Conservation (phyloP, 2,113 vertebrate genomes). For the Polypterus bichir region DNA sequence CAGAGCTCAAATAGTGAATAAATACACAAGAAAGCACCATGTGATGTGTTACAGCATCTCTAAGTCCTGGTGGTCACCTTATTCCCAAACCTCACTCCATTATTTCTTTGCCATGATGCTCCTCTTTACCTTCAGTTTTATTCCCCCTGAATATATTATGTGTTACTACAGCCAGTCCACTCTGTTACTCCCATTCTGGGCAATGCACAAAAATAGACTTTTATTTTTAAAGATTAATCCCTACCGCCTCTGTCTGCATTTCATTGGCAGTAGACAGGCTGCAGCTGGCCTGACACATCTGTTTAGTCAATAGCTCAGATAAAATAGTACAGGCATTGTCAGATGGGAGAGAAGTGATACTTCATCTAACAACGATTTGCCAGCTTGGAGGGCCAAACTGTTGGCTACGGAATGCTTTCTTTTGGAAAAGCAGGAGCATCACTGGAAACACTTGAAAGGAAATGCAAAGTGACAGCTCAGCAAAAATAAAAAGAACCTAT, state of each 20-base stretch:
- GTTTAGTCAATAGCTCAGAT: constrained; percentile 49
- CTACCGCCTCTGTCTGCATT: constrained; percentile 68
- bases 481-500: too few relatives aligned
- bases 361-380: too few relatives aligned
- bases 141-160: not conserved
- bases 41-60: too few relatives aligned
- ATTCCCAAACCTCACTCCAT: not conserved
- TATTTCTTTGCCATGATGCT: too few relatives aligned
- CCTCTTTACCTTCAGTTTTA: too few relatives aligned
- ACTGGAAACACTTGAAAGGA: too few relatives aligned
- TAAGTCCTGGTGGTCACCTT: not conserved
- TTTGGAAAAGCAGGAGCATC: too few relatives aligned
- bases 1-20: too few relatives aligned
- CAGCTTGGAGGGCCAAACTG: too few relatives aligned
- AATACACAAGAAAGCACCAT: too few relatives aligned
- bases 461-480: too few relatives aligned
- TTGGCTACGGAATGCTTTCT: too few relatives aligned
- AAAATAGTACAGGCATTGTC: constrained; percentile 38
- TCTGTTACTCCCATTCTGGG: not conserved
- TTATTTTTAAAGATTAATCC: constrained; percentile 36
- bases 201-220: constrained; percentile 17
- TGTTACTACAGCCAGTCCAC: not conserved
- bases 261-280: constrained; percentile 48
- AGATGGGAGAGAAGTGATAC: constrained; percentile 4
- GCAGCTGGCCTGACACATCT: constrained; percentile 62